These are phyloP conservation scores for Acanthosepion lycidas DNA, from an alignment of 2,888 invertebrate genomes.

Conservation along the genomic window DNA sequence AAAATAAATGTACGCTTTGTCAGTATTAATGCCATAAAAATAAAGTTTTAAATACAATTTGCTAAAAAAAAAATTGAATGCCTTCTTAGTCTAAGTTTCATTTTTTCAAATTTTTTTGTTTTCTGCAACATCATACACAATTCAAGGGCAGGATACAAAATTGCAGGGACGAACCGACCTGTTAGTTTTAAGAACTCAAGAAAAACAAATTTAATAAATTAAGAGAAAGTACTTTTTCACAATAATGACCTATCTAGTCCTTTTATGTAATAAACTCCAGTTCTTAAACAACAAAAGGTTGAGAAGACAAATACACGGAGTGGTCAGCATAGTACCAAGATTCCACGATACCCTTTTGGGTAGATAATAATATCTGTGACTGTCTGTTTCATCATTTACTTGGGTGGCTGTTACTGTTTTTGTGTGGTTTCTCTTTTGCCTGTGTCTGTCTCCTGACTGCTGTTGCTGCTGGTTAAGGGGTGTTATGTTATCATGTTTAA, in stretches of 20 bases:
- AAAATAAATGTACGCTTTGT: too few species aligned
- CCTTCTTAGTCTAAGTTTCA: too few species aligned
- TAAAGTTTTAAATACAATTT: too few species aligned
- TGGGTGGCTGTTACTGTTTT: neutral
- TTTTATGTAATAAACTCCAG: neutral
- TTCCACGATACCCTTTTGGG: neutral
- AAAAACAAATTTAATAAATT: neutral
- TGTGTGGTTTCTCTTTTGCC: constrained; percentile 24
- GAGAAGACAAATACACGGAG: too few species aligned
- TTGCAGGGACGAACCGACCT: neutral
- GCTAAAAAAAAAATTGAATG: too few species aligned
- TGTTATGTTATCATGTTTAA: neutral
- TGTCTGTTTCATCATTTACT: neutral
- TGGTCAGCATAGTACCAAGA: neutral
- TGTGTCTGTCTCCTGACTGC: neutral
- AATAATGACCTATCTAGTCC: too few species aligned
- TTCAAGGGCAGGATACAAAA: neutral
- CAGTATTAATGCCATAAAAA: too few species aligned
- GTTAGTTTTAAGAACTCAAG: neutral
- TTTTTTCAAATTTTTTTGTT: too few species aligned
- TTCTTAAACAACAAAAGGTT: neutral
- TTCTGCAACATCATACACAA: too few species aligned
- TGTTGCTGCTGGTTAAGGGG: neutral
- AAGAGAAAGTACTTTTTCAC: too few species aligned
- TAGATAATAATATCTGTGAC: too few species aligned